phyloP scores from a whole-genome alignment of 2,888 invertebrate genomes.

The Serripes groenlandicus region DNA sequence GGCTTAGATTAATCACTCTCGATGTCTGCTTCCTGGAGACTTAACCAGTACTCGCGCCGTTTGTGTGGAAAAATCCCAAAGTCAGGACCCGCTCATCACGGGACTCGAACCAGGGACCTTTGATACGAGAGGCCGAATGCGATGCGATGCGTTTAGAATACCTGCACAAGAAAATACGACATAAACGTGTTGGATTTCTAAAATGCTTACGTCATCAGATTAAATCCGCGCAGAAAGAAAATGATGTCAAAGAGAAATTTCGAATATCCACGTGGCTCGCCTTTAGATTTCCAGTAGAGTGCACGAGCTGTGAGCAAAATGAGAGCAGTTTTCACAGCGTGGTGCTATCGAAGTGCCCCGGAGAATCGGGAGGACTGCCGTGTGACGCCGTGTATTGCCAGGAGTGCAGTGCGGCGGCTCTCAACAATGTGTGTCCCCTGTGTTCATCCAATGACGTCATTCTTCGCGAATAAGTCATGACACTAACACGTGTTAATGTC shows the following conservation, averaged over 20 bases:
- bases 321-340: conserved; percentile 47
- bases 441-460: conserved; percentile 51
- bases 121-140: no score
- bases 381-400: conserved; percentile 68
- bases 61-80: no score
- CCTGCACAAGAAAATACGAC: conserved; percentile 69
- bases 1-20: no score
- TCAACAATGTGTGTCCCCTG: conserved; percentile 60
- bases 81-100: no score
- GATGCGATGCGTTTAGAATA: conserved; percentile 50
- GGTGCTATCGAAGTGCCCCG: conserved; percentile 44
- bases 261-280: conserved; percentile 56
- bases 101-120: no score
- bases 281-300: conserved; percentile 50
- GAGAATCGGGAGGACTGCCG: conserved; percentile 38
- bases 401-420: conserved; percentile 51
- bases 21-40: no score
- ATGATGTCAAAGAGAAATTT: conserved; percentile 55
- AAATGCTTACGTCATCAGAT: conserved; percentile 65
- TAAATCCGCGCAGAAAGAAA: conserved; percentile 58
- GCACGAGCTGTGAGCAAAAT: conserved; percentile 60
- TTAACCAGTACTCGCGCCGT: no score
- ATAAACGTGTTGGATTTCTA: conserved; percentile 62
- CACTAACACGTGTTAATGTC: background rate
- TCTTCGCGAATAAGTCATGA: background rate